phyloP scores from a whole-genome alignment of 2,888 invertebrate species.

The Pasiphila rectangulata region DNA sequence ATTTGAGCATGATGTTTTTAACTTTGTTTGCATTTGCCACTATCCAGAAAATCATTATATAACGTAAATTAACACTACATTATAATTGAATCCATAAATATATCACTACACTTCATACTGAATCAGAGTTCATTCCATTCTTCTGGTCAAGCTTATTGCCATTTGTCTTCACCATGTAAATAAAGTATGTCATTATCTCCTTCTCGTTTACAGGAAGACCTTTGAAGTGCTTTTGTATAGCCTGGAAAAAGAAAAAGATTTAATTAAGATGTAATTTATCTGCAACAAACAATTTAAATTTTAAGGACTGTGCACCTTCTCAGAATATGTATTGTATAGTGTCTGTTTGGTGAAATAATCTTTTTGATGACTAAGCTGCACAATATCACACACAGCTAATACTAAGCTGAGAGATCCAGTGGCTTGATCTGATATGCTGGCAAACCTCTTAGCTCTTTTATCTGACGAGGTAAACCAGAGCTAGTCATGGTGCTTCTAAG shows the following conservation, averaged over 20 bases:
- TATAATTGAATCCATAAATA: conserved; percentile 29
- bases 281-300: too few relatives aligned
- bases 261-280: background rate
- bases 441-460: too few relatives aligned
- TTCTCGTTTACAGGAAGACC: conserved; percentile 97
- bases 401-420: too few relatives aligned
- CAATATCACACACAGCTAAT: too few relatives aligned
- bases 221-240: conserved; percentile 96
- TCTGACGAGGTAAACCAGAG: too few relatives aligned
- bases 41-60: conserved; percentile 32
- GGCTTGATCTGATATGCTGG: too few relatives aligned
- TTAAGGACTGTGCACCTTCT: too few relatives aligned
- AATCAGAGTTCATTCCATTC: conserved; percentile 86
- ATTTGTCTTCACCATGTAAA: conserved; percentile 97
- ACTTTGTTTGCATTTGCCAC: background rate
- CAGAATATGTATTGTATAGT: too few relatives aligned
- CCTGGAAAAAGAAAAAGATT: conserved; percentile 81
- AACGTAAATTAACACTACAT: conserved; percentile 43
- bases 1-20: background rate
- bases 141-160: conserved; percentile 92
- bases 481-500: too few relatives aligned
- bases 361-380: too few relatives aligned
- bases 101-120: conserved; percentile 59
- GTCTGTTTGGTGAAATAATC: too few relatives aligned
- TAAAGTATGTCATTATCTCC: conserved; percentile 96